A percentile compares a stretch with the other conserved stretches of the same genome.
These are phyloP conservation scores for Rhopalosiphum nymphaeae DNA, from an alignment of 2,888 invertebrate species.

Conservation along the genomic window DNA sequence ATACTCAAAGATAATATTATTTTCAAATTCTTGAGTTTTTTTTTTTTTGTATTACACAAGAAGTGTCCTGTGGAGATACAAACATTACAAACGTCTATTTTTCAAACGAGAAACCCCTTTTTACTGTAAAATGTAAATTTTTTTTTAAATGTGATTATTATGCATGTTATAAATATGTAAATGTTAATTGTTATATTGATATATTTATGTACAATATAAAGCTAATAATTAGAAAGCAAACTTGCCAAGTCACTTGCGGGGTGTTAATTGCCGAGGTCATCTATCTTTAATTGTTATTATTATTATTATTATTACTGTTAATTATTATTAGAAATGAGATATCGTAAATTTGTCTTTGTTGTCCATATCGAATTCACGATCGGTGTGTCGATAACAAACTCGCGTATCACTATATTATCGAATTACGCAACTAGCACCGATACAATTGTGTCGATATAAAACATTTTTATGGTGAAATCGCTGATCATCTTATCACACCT, in stretches of 20 bases:
- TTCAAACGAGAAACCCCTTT: too few relatives aligned
- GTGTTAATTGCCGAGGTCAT: neutral
- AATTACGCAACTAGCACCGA: neutral
- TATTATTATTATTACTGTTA: neutral
- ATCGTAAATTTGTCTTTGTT: constrained; percentile 31
- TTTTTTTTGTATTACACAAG: too few relatives aligned
- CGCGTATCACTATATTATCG: constrained; percentile 11
- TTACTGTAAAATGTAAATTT: too few relatives aligned
- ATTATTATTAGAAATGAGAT: constrained; percentile 25
- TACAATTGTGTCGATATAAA: neutral
- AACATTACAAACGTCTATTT: too few relatives aligned
- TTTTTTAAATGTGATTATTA: too few relatives aligned
- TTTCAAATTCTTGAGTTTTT: too few relatives aligned
- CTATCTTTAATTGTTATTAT: constrained; percentile 30
- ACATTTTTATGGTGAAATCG: constrained; percentile 1
- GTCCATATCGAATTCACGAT: constrained; percentile 34
- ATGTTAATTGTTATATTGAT: neutral
- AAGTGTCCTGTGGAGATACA: too few relatives aligned
- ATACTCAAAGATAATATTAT: too few relatives aligned
- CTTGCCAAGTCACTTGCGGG: constrained; percentile 10
- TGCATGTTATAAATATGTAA: neutral
- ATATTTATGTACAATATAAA: neutral
- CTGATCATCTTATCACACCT: constrained; percentile 11
- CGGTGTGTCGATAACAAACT: neutral
- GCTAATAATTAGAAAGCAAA: constrained; percentile 34